A percentile compares a stretch with the other conserved stretches of the same genome.
These are phyloP conservation scores for Corvus moneduloides DNA, from an alignment of 2,113 vertebrate genomes.

Conservation along the genomic window DNA sequence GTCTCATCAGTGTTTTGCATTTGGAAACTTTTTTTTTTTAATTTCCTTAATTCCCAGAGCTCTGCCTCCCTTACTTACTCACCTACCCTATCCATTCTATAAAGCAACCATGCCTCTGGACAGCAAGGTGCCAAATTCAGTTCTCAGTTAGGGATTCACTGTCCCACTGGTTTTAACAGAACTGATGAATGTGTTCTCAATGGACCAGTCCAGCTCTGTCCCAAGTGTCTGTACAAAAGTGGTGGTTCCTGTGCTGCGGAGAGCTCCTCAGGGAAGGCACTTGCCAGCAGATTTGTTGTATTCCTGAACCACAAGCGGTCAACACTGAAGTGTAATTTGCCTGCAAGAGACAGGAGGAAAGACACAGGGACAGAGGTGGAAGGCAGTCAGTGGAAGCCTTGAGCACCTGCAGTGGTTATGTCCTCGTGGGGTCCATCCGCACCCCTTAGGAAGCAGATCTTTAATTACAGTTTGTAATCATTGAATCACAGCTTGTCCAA, in stretches of 20 bases:
- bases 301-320: neutral
- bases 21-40: neutral
- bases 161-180: neutral
- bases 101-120: neutral
- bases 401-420: neutral
- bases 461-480: neutral
- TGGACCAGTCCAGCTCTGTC: neutral
- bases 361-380: neutral
- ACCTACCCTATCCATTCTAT: neutral
- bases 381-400: neutral
- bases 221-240: neutral
- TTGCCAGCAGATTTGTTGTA: neutral
- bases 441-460: neutral
- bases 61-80: neutral
- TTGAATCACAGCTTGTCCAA: neutral
- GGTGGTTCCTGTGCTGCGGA: neutral
- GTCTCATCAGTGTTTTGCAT: neutral
- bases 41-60: neutral
- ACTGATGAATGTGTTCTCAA: neutral
- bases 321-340: neutral
- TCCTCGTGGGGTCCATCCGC: accelerated
- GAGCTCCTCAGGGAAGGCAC: neutral
- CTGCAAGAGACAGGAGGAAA: neutral
- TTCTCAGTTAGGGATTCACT: neutral
- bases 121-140: neutral